Conservation (phyloP, 2,888 invertebrate species). For the Congeria kusceri region DNA sequence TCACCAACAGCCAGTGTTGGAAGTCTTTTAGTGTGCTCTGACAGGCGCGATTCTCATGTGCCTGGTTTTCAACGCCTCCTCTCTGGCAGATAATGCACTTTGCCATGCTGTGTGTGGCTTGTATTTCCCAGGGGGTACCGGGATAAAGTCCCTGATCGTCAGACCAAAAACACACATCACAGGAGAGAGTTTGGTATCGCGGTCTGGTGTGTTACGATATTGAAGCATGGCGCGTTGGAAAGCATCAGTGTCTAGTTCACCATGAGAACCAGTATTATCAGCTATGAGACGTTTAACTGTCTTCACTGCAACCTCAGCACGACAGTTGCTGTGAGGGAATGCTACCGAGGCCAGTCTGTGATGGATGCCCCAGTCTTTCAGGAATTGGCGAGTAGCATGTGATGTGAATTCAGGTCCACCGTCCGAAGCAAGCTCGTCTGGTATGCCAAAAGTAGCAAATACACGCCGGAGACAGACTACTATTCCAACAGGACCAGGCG, state of each 20-base stretch:
- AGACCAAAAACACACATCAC: constrained; percentile 67
- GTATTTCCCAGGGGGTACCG: constrained; percentile 46
- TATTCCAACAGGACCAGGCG: constrained; percentile 52
- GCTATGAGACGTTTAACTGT: constrained; percentile 70
- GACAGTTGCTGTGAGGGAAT: constrained; percentile 64
- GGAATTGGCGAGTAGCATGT: constrained; percentile 54
- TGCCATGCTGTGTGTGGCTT: constrained; percentile 65
- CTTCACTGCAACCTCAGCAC: constrained; percentile 68
- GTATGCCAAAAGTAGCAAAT: constrained; percentile 67
- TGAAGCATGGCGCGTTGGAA: constrained; percentile 69
- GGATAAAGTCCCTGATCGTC: constrained; percentile 66
- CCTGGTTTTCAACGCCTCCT: constrained; percentile 67
- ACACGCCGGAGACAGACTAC: constrained; percentile 48
- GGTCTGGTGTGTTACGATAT: constrained; percentile 69
- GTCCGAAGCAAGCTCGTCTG: constrained; percentile 67
- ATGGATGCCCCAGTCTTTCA: constrained; percentile 67
- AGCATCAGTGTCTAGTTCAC: constrained; percentile 63
- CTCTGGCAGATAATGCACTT: constrained; percentile 45
- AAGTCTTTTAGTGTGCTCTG: constrained; percentile 62
- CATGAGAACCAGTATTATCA: constrained; percentile 67
- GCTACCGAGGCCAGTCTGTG: constrained; percentile 71
- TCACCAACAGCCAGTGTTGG: constrained; percentile 62
- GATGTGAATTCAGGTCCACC: constrained; percentile 70
- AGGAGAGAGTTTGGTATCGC: constrained; percentile 68
- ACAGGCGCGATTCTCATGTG: constrained; percentile 58